Evolutionary conservation across 1,140 invertebrate species (phyloP).

Genomic region (Xylocopa sonorina): DNA sequence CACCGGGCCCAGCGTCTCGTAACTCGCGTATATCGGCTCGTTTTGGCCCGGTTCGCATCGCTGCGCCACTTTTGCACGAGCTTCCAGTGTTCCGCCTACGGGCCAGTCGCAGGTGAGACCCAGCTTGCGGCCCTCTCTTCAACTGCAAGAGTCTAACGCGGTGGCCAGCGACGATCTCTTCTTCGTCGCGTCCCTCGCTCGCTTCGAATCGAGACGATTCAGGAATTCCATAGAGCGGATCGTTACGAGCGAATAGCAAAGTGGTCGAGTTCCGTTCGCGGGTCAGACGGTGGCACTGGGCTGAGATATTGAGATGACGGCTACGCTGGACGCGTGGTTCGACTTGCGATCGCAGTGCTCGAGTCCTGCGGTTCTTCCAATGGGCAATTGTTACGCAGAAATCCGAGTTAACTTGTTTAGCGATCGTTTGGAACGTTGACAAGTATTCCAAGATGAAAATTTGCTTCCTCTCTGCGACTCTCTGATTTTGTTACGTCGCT

Average conservation of each 20-base stretch:
- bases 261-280: background rate
- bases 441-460: too few relatives aligned
- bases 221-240: background rate
- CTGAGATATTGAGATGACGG: too few relatives aligned
- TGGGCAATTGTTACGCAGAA: too few relatives aligned
- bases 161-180: background rate
- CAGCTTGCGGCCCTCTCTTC: too few relatives aligned
- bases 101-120: conserved; percentile 25
- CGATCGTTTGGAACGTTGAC: too few relatives aligned
- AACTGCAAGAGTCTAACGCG: conserved; percentile 12
- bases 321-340: too few relatives aligned
- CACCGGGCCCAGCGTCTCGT: conserved; percentile 32
- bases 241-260: background rate
- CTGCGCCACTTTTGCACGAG: conserved; percentile 47
- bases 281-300: too few relatives aligned
- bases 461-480: too few relatives aligned
- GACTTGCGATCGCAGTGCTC: too few relatives aligned
- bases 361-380: too few relatives aligned
- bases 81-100: conserved; percentile 50
- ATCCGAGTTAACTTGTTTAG: too few relatives aligned
- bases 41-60: conserved; percentile 51
- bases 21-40: conserved; percentile 51
- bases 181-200: background rate
- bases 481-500: too few relatives aligned
- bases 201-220: conserved; percentile 4